Conservation (phyloP, 1,140 invertebrate species). For the Heterodera schachtii region DNA sequence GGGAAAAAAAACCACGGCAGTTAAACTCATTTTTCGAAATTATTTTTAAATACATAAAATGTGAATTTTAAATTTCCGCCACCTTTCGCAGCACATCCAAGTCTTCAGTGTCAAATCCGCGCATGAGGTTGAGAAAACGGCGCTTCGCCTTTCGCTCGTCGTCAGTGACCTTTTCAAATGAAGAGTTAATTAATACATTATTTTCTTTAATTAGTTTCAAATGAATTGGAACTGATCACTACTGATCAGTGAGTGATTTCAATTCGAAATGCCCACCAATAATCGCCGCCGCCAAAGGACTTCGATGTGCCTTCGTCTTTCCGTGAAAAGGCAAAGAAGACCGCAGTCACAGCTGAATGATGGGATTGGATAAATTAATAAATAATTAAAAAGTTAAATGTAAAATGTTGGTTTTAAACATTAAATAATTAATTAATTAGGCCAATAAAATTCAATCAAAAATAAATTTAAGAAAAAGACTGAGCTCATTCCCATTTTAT, state of each 20-base stretch:
- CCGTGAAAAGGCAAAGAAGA: slow-evolving; percentile 51
- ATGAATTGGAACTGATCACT: not conserved
- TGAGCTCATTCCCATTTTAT: no score
- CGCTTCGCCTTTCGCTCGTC: slow-evolving; percentile 61
- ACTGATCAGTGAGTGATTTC: not conserved
- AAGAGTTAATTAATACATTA: slow-evolving; percentile 35
- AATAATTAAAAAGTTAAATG: no score
- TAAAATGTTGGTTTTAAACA: no score
- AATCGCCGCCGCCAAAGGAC: slow-evolving; percentile 46
- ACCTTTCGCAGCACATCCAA: slow-evolving; percentile 63
- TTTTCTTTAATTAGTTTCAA: slow-evolving; percentile 12
- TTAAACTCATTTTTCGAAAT: slow-evolving; percentile 11
- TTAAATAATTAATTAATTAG: no score
- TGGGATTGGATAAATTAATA: no score
- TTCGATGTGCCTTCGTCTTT: slow-evolving; percentile 51
- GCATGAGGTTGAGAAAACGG: slow-evolving; percentile 63
- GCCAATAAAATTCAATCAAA: no score
- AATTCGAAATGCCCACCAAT: not conserved
- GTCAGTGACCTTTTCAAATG: slow-evolving; percentile 49
- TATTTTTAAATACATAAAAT: slow-evolving; percentile 11
- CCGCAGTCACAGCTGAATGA: slow-evolving; percentile 44
- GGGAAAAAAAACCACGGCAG: not conserved
- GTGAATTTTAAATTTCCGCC: slow-evolving; percentile 8
- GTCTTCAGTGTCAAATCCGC: slow-evolving; percentile 64
- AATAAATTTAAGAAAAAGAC: no score